Percentiles rank a stretch among this genome's conserved stretches.
Evolutionary conservation across 2,797 vertebrate species (phyloP).

Genomic region (Percopsis omiscomaycus): DNA sequence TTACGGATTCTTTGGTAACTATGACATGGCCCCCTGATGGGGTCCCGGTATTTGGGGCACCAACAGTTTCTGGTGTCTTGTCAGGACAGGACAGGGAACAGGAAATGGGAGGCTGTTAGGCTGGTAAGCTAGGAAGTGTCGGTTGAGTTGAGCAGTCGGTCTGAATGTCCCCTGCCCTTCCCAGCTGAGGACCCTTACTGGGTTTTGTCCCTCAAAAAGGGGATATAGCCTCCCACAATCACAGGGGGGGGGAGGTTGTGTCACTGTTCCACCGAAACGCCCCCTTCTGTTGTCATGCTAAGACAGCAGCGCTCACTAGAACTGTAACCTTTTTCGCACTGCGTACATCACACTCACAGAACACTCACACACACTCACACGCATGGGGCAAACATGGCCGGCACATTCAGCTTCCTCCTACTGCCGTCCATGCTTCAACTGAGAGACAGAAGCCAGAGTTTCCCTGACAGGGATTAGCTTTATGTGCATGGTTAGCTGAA

Average conservation of each 20-base stretch:
- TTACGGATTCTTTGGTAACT: too few species aligned
- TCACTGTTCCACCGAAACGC: constrained; percentile 47
- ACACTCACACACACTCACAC: constrained; percentile 36
- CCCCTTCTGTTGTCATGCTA: constrained; percentile 78
- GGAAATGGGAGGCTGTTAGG: constrained; percentile 65
- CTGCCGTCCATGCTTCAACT: constrained; percentile 60
- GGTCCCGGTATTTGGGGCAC: not conserved
- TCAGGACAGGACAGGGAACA: constrained; percentile 64
- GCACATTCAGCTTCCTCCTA: constrained; percentile 42
- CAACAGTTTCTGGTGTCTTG: constrained; percentile 23
- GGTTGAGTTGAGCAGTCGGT: constrained; percentile 68
- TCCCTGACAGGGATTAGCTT: constrained; percentile 49
- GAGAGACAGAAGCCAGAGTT: constrained; percentile 56
- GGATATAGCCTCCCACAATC: constrained; percentile 58
- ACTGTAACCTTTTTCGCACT: constrained; percentile 74
- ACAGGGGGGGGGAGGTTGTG: constrained; percentile 72
- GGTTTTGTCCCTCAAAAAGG: constrained; percentile 57
- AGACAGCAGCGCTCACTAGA: constrained; percentile 74
- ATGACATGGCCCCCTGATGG: too few species aligned
- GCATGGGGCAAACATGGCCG: constrained; percentile 55
- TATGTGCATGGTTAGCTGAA: constrained; percentile 51
- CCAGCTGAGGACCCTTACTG: constrained; percentile 66
- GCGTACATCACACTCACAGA: constrained; percentile 7
- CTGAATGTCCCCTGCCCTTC: constrained; percentile 68
- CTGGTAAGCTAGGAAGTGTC: constrained; percentile 63